Conservation (phyloP, 2,888 invertebrate species). For the Phaedon cochleariae region DNA sequence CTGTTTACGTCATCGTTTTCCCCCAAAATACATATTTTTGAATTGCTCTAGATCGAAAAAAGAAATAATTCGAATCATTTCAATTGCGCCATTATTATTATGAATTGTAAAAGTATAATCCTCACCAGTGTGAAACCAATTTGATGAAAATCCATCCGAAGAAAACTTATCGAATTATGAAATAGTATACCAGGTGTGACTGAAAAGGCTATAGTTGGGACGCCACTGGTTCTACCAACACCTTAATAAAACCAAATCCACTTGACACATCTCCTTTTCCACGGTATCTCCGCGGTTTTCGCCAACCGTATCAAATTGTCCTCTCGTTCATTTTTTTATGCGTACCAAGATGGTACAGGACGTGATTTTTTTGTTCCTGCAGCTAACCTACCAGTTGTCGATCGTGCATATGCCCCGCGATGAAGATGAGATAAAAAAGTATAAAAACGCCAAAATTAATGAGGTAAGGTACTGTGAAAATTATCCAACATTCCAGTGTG, state of each 20-base stretch:
- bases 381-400: slow-evolving; percentile 22
- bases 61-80: no score
- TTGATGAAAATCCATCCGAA: no score
- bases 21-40: no score
- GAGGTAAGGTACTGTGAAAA: slow-evolving; percentile 6
- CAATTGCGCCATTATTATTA: no score
- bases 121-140: no score
- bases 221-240: not conserved
- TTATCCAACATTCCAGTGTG: not conserved
- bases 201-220: no score
- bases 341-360: not conserved
- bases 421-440: slow-evolving; percentile 20
- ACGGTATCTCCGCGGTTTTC: slow-evolving; percentile 27
- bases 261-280: slow-evolving; percentile 13
- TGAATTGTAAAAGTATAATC: no score
- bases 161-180: no score
- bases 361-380: not conserved
- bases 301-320: slow-evolving; percentile 29
- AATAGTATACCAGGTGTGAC: no score
- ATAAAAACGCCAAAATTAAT: slow-evolving; percentile 21
- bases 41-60: no score
- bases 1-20: no score
- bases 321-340: slow-evolving; percentile 18
- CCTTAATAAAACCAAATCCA: slow-evolving; percentile 13
- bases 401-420: slow-evolving; percentile 20